Evolutionary conservation across 2,888 invertebrate species (phyloP).

Genomic region (Caradrina kadenii): DNA sequence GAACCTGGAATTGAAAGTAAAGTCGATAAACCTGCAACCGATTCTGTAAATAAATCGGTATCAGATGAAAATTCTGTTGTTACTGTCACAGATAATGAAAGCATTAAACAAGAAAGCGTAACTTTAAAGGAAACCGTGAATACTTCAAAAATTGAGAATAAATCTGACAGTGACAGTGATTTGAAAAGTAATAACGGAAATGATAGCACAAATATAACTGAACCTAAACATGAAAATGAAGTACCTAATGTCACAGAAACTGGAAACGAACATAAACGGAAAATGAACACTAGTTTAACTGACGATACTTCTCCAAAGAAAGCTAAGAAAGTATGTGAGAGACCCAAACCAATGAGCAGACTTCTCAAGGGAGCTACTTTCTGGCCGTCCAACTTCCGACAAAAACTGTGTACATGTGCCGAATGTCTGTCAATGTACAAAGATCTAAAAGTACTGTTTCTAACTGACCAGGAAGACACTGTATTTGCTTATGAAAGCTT

Average conservation of each 20-base stretch:
- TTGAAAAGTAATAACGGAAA: conserved; percentile 21
- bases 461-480: conserved; percentile 95
- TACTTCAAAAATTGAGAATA: neutral
- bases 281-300: conserved; percentile 69
- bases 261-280: conserved; percentile 77
- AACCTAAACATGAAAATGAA: conserved; percentile 35
- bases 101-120: conserved; percentile 26
- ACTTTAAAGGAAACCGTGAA: conserved; percentile 7
- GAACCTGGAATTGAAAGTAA: conserved; percentile 22
- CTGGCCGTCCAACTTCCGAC: conserved; percentile 94
- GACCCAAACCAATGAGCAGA: conserved; percentile 77
- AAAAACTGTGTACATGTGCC: conserved; percentile 93
- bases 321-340: conserved; percentile 75
- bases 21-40: neutral
- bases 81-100: conserved; percentile 22
- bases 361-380: conserved; percentile 92
- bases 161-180: conserved; percentile 22
- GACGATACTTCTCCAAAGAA: conserved; percentile 74
- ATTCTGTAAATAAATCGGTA: conserved; percentile 13
- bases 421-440: conserved; percentile 93
- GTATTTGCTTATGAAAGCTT: conserved; percentile 95
- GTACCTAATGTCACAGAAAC: conserved; percentile 34
- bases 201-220: conserved; percentile 33
- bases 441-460: conserved; percentile 92
- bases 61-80: conserved; percentile 18